phyloP scores from a whole-genome alignment of 2,113 vertebrate species.

The Chloropsis cyanopogon region DNA sequence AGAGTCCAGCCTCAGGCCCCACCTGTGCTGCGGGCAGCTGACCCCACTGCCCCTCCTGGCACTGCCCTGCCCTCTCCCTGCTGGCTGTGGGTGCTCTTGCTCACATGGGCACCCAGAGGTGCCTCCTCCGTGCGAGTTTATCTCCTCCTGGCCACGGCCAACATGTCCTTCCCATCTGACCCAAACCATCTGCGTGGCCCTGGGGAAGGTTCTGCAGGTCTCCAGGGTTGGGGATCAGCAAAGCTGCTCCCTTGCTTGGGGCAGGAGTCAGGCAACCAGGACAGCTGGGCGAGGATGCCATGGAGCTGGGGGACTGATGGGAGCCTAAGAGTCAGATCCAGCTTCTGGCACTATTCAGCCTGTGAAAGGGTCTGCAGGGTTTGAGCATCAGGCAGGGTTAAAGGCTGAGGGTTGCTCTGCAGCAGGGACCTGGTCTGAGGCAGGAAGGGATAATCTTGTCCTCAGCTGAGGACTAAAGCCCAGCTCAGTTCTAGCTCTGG shows the following conservation, averaged over 20 bases:
- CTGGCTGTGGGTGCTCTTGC: background rate
- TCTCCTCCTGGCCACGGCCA: background rate
- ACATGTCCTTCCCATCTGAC: background rate
- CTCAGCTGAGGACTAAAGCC: background rate
- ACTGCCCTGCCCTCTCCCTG: background rate
- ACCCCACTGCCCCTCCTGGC: background rate
- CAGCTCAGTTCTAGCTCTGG: background rate
- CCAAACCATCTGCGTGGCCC: background rate
- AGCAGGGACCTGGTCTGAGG: background rate
- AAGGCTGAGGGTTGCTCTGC: background rate
- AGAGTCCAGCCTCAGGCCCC: background rate
- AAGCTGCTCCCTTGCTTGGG: background rate
- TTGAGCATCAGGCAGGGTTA: background rate
- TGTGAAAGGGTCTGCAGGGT: background rate
- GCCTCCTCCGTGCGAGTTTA: fast-evolving
- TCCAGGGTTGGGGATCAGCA: fast-evolving
- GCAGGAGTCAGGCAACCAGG: background rate
- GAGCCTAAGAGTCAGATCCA: background rate
- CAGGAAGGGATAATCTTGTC: background rate
- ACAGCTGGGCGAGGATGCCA: background rate
- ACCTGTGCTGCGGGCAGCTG: fast-evolving
- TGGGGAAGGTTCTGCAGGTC: background rate
- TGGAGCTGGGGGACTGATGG: fast-evolving
- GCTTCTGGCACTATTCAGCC: background rate
- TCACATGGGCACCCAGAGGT: background rate